Evolutionary conservation across 1,140 invertebrate species (phyloP).

Genomic region (Rhizoglyphus robini): DNA sequence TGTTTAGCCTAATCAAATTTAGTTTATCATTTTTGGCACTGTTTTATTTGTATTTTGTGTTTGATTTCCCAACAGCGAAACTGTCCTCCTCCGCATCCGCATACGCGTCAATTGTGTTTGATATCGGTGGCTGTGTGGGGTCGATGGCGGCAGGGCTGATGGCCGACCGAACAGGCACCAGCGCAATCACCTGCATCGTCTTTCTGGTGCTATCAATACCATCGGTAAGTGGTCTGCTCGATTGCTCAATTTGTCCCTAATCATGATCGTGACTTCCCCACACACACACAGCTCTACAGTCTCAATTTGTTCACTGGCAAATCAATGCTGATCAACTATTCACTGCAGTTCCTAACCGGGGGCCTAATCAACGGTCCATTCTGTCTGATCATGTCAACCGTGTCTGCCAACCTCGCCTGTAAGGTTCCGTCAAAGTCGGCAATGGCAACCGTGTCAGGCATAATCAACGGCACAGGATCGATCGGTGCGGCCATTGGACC

Average conservation of each 20-base stretch:
- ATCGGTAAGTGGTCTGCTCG: conserved; percentile 59
- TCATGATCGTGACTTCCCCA: background rate
- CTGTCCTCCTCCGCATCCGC: conserved; percentile 59
- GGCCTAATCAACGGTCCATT: conserved; percentile 89
- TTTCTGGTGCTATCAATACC: conserved; percentile 69
- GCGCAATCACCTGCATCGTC: conserved; percentile 62
- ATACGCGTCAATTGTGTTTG: conserved; percentile 73
- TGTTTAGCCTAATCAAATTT: too few species aligned
- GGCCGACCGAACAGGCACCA: conserved; percentile 65
- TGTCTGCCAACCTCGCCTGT: conserved; percentile 77
- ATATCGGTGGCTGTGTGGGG: conserved; percentile 72
- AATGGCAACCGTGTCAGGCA: conserved; percentile 85
- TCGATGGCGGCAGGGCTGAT: conserved; percentile 74
- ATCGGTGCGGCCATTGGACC: conserved; percentile 84
- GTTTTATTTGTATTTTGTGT: too few species aligned
- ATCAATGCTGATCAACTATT: background rate
- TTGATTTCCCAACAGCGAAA: too few species aligned
- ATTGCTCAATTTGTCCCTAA: background rate
- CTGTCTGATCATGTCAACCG: conserved; percentile 84
- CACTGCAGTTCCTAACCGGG: conserved; percentile 38
- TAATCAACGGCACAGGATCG: conserved; percentile 89
- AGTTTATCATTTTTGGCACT: too few species aligned
- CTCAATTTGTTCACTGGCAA: background rate
- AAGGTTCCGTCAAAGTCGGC: conserved; percentile 70
- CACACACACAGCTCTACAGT: too few species aligned